Evolutionary conservation across 2,888 invertebrate species (phyloP), one percentile per base, ranked within the genome.

Genomic region (Papilio gigon): DNA sequence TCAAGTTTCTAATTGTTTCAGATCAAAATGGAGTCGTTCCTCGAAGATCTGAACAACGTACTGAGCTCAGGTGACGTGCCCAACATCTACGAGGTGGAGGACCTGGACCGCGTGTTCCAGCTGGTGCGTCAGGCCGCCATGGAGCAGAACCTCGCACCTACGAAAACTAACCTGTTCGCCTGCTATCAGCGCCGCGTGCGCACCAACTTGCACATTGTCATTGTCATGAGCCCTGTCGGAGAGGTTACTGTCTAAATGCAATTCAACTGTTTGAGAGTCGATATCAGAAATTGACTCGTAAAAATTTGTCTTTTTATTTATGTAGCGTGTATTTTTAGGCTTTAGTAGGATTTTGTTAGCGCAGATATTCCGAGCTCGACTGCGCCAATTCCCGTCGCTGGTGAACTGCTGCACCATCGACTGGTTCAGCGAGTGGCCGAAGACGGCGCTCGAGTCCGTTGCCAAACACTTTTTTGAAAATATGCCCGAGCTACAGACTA

Each of bases 331-430:
- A 4, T 5, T 0, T 27, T 27, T 12, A n/a, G n/a, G 0, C n/a
- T n/a, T 6, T 22, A 14, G 6, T 27, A 5, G 9, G 33, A 14
- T 50, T n/a, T 50, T 25, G 22, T 5, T 27, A n/a, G 2, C 1
- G 0, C 73, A 92, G 86, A 87, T 94, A 71, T 95, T 98, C 85
- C 93, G 97, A 37, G 95, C 95, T 0, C 93, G 96, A 0, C 93
- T 98, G 4, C 93, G 97, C 0, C 95, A 97, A 83, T 98, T 98
- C 88, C 98, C 98, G 0, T 97, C 97, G 0, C 87, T 98, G 42
- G 97, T 98, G 37, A 98, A 97, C 88, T 97, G 97, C 81, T 98
- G 97, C 84, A 97, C 98, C 2, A 97, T 98, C 75, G 97, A 98
- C 86, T 98, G 98, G 98, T 98, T 97, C 87, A 96, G 96, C 86